phyloP scores from a whole-genome alignment of 2,113 vertebrate genomes.

The Vulpes vulpes region DNA sequence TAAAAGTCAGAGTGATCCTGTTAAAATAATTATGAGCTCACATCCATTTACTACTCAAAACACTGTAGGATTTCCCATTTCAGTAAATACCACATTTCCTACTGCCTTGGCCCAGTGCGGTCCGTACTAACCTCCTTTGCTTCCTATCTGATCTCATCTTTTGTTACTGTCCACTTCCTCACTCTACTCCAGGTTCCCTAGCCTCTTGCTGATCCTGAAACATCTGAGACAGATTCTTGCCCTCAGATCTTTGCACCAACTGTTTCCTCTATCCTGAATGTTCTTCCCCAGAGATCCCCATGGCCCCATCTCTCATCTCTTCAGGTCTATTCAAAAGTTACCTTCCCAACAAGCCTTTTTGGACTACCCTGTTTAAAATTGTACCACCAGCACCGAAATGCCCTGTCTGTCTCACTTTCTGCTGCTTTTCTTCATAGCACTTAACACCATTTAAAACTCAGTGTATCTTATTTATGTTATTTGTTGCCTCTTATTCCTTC shows the following conservation, averaged over 20 bases:
- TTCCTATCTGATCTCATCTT: not conserved
- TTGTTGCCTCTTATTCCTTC: not conserved
- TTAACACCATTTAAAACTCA: not conserved
- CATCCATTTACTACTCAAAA: not conserved
- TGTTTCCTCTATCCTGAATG: not conserved
- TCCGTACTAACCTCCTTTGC: not conserved
- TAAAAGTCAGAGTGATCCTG: not conserved
- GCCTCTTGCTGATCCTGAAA: not conserved
- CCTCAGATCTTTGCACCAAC: not conserved
- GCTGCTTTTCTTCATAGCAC: not conserved
- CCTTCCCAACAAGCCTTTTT: not conserved
- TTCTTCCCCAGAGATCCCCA: not conserved
- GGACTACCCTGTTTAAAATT: not conserved
- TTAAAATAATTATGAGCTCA: not conserved
- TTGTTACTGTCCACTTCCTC: not conserved
- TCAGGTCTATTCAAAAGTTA: not conserved
- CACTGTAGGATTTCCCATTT: not conserved
- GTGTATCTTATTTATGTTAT: not conserved
- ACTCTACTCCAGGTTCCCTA: not conserved
- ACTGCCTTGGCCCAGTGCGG: not conserved
- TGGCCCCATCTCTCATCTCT: not conserved
- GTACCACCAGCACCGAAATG: not conserved
- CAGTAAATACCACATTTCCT: not conserved
- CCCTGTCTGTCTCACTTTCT: no score
- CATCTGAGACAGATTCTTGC: not conserved